Percentiles rank a stretch among this genome's conserved stretches.
Evolutionary conservation across 2,888 invertebrate species (phyloP).

Genomic region (Eugnorisma glareosa): DNA sequence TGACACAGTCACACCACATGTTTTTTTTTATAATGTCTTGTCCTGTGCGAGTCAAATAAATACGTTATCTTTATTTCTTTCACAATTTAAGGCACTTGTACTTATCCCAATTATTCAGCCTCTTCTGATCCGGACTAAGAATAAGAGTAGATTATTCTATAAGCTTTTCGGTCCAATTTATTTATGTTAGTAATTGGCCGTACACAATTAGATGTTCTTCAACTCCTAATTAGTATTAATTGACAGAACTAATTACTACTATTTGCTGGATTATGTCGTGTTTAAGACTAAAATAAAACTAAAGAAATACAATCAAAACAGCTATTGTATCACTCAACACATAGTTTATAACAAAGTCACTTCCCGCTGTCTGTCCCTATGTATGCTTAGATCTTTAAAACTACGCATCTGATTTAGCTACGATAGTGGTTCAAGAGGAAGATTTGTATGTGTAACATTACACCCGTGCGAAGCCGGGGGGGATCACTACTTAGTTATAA

Average conservation of each 20-base stretch:
- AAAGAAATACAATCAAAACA: not conserved
- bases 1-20: no score
- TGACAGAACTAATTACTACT: not conserved
- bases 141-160: not conserved
- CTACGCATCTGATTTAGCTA: no score
- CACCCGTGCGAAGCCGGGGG: no score
- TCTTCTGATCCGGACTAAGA: not conserved
- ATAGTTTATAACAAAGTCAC: no score
- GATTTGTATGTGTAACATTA: no score
- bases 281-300: not conserved
- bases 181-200: not conserved
- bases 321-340: no score
- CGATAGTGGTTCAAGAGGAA: no score
- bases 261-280: constrained; percentile 1
- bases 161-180: not conserved
- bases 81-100: not conserved
- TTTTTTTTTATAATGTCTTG: not conserved
- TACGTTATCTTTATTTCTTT: not conserved
- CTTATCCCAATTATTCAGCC: not conserved
- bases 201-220: not conserved
- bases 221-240: not conserved
- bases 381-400: no score
- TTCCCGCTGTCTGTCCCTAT: no score
- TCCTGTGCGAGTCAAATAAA: no score
- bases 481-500: no score